A percentile compares a stretch with the other conserved stretches of the same genome.
Conservation (phyloP, 2,888 invertebrate species). For the Thysanoteuthis rhombus region DNA sequence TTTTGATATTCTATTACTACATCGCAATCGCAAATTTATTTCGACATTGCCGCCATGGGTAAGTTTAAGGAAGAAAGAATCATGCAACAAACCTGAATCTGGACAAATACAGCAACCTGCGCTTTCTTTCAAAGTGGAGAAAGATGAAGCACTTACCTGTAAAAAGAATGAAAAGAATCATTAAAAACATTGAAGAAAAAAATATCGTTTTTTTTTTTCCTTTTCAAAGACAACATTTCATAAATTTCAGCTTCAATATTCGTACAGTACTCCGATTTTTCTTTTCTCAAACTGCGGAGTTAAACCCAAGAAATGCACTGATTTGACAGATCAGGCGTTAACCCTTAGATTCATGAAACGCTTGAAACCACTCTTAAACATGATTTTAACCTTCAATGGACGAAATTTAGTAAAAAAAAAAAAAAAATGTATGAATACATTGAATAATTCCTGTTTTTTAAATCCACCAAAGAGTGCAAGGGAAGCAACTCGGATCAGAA, state of each 20-base stretch:
- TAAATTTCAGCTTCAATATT: neutral
- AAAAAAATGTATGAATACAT: too few relatives aligned
- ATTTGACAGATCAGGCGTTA: too few relatives aligned
- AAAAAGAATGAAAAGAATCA: neutral
- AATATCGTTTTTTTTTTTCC: neutral
- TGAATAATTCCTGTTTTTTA: too few relatives aligned
- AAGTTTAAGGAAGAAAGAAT: neutral
- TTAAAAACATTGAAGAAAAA: neutral
- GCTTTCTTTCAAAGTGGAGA: neutral
- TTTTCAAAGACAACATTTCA: neutral
- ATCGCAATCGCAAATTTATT: too few relatives aligned
- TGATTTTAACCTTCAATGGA: too few relatives aligned
- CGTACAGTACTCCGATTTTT: neutral
- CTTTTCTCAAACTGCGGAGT: neutral
- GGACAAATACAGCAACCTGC: neutral
- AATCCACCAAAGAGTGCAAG: too few relatives aligned
- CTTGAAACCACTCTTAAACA: too few relatives aligned
- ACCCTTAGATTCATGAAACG: too few relatives aligned
- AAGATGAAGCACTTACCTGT: neutral
- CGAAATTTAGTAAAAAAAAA: too few relatives aligned
- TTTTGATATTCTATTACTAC: too few relatives aligned
- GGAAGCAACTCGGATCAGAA: too few relatives aligned
- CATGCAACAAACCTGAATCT: neutral
- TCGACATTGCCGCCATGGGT: too few relatives aligned
- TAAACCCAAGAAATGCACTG: neutral